A percentile compares a stretch with the other conserved stretches of the same genome.
Conservation (phyloP, 2,113 vertebrate genomes). For the Chamaetylas fuelleborni region DNA sequence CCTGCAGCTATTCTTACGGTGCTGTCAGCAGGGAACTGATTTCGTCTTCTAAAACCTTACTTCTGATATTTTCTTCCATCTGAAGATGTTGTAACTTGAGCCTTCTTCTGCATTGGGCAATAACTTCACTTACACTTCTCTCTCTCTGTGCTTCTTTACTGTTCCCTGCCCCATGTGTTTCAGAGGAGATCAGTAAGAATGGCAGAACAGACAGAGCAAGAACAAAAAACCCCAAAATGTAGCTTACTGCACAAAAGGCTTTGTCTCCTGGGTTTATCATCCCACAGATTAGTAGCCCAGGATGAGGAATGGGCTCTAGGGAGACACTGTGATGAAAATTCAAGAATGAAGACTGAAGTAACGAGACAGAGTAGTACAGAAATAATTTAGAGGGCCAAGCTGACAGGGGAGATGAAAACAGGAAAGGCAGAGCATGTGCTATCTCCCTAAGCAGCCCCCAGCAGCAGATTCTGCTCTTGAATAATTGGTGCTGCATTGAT, state of each 20-base stretch:
- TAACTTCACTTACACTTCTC: slow-evolving; percentile 5
- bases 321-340: not conserved
- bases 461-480: not conserved
- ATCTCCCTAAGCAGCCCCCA: not conserved
- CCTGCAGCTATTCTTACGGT: not conserved
- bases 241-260: not conserved
- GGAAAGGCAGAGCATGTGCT: not conserved
- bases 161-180: not conserved
- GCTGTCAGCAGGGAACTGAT: slow-evolving; percentile 6
- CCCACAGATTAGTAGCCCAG: not conserved
- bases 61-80: slow-evolving; percentile 19
- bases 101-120: not conserved
- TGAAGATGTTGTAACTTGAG: not conserved
- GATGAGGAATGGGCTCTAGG: not conserved
- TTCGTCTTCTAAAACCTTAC: slow-evolving; percentile 22
- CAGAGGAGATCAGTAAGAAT: not conserved
- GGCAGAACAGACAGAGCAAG: not conserved
- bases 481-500: not conserved
- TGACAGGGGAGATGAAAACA: not conserved
- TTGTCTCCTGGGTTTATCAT: not conserved
- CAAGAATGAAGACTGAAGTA: not conserved
- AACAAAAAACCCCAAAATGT: not conserved
- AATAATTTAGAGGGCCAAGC: not conserved
- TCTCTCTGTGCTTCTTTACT: not conserved
- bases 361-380: not conserved